Evolutionary conservation across 2,797 vertebrate species (phyloP), one percentile per base, ranked within the genome.

Genomic region (Acrossocheilus fasciatus): DNA sequence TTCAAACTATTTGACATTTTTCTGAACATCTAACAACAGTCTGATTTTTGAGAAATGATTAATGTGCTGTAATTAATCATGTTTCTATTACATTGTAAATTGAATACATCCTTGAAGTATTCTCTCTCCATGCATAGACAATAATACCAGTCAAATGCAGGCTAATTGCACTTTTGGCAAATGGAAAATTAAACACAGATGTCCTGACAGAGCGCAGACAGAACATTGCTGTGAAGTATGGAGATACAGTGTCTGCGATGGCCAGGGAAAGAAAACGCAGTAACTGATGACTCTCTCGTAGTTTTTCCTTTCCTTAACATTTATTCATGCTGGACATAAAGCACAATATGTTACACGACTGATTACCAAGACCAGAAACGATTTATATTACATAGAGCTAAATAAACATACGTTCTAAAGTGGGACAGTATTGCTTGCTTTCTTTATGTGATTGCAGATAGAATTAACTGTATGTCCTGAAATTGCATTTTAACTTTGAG

Each of bases 121-220:
- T 78, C 75, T 59, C 3, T 59, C 75, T 78, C 6, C 75, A 41
- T 78, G 52, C 75, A 78, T 9, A 78, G 20, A n/a, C 20, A 72
- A 77, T 76, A 74, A 78, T 73, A 76, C 39, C 68, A 84, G 80
- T 70, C 81, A 85, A 72, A 78, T 85, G 68, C 39, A 84, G 78
- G 82, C 81, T 80, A 84, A 88, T 84, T 85, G 85, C 84, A 85
- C 74, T 88, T 75, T 87, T 86, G 87, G 85, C 78, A 87, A 66
- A 45, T 54, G 77, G 72, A 64, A 84, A 87, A 88, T 68, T 70
- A 83, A 75, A 86, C 86, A 79, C 90, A 89, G 87, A 89, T 89
- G 89, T 75, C 30, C 15, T 43, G 76, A 64, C 59, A 64, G 45
- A 70, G 52, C 70, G 82, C 66, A 87, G 86, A 86, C 84, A 82